Conservation (phyloP, 2,888 invertebrate genomes). For the Scelioninae gen. 2 region DNA sequence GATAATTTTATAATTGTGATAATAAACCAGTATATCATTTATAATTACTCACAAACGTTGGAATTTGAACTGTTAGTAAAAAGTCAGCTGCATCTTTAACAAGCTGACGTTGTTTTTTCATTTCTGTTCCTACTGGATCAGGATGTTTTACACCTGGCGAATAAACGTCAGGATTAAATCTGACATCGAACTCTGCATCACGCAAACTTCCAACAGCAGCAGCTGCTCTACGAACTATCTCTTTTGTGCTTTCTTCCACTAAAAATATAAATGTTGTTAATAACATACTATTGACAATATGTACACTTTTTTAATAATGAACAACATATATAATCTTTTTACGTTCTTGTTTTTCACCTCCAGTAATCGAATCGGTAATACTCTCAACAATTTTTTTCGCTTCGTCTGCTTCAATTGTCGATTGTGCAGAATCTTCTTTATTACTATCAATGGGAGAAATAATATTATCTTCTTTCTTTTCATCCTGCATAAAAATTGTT, state of each 20-base stretch:
- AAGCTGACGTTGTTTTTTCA: slow-evolving; percentile 90
- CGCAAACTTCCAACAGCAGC: slow-evolving; percentile 94
- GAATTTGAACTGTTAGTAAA: slow-evolving; percentile 94
- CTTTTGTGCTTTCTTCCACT: slow-evolving; percentile 91
- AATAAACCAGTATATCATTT: too few relatives aligned
- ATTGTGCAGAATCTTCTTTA: slow-evolving; percentile 71
- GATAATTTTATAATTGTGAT: too few relatives aligned
- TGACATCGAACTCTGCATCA: slow-evolving; percentile 96
- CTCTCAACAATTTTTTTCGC: slow-evolving; percentile 95
- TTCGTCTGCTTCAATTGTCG: slow-evolving; percentile 83
- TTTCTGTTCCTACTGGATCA: slow-evolving; percentile 81
- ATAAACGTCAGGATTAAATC: slow-evolving; percentile 99
- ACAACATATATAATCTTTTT: slow-evolving; percentile 64
- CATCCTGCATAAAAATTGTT: slow-evolving; percentile 40
- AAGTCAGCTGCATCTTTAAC: slow-evolving; percentile 98
- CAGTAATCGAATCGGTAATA: slow-evolving; percentile 86
- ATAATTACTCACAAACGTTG: slow-evolving; percentile 90
- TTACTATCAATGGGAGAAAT: slow-evolving; percentile 69
- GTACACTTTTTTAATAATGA: not conserved
- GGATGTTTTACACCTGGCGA: slow-evolving; percentile 94
- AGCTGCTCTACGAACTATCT: slow-evolving; percentile 92
- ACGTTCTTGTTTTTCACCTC: slow-evolving; percentile 86
- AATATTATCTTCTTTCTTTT: slow-evolving; percentile 67
- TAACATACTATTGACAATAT: not conserved
- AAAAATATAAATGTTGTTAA: slow-evolving; percentile 63